Evolutionary conservation across 2,888 invertebrate species (phyloP), one percentile per base, ranked within the genome.

Genomic region (Gibbula magus): DNA sequence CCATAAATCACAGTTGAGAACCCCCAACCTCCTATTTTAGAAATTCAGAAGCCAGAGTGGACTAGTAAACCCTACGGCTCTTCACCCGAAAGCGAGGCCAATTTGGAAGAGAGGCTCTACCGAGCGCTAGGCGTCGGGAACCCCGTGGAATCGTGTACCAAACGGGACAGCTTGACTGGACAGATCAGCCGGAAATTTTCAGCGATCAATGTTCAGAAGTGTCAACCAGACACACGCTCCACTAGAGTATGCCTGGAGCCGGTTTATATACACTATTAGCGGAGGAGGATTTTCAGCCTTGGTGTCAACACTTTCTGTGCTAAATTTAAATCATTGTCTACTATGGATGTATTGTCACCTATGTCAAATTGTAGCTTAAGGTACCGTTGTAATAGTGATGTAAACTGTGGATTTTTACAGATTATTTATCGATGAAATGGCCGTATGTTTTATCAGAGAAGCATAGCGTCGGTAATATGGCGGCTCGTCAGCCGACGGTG

Each of bases 151-250:
- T 81, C 56, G 51, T 80, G 85, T 83, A 86, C 85, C 78, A 79
- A 77, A 70, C 83, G 87, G 87, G 86, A 85, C 86, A 86, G 67
- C 83, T 76, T 70, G 80, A 83, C 87, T 88, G 87, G 85, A 87
- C 88, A 89, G 89, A 89, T 89, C 89, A 81, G 89, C 89, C 89
- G 89, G 83, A 56, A 82, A 73, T 77, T 77, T 39, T 77, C 89
- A 88, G 88, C 89, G 89, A 89, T 89, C 88, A 80, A 89, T 89
- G 89, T 87, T 89, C 88, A 89, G 89, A 87, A 83, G 88, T 88
- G 86, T 88, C 88, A 85, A 85, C 89, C 88, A 86, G 87, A 87
- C 88, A 88, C 89, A 88, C 88, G 87, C 87, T 87, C 88, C 89
- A 82, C 75, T 51, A 29, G 0, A 20, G 2, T 16, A 3, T 16